Evolutionary conservation across 2,113 vertebrate genomes (phyloP).

Genomic region (Falco punctatus): DNA sequence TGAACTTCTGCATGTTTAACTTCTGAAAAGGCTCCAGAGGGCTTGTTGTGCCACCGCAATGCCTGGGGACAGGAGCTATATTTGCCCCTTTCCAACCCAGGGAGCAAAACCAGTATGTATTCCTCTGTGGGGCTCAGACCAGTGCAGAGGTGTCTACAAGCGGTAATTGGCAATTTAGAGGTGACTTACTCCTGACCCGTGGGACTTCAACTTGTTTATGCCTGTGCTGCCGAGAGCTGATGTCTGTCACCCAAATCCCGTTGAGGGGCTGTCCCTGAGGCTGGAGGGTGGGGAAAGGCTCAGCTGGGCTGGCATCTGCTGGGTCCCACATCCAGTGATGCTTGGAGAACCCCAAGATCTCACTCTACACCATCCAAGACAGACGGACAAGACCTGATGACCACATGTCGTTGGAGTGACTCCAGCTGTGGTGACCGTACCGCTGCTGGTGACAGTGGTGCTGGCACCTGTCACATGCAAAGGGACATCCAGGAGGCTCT

Average conservation of each 20-base stretch:
- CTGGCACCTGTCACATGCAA: fast-evolving
- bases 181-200: neutral
- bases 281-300: neutral
- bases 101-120: neutral
- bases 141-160: neutral
- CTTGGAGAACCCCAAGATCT: neutral
- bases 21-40: neutral
- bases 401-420: fast-evolving
- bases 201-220: neutral
- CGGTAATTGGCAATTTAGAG: neutral
- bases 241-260: neutral
- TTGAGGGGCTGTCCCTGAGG: neutral
- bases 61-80: neutral
- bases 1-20: neutral
- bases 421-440: no score
- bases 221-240: fast-evolving
- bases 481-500: neutral
- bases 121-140: neutral
- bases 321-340: neutral
- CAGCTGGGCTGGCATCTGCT: neutral
- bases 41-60: neutral
- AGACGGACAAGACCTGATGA: neutral
- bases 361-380: neutral
- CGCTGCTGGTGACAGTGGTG: neutral
- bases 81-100: neutral